phyloP scores from a whole-genome alignment of 2,888 invertebrate genomes.

The Cerastis leucographa region DNA sequence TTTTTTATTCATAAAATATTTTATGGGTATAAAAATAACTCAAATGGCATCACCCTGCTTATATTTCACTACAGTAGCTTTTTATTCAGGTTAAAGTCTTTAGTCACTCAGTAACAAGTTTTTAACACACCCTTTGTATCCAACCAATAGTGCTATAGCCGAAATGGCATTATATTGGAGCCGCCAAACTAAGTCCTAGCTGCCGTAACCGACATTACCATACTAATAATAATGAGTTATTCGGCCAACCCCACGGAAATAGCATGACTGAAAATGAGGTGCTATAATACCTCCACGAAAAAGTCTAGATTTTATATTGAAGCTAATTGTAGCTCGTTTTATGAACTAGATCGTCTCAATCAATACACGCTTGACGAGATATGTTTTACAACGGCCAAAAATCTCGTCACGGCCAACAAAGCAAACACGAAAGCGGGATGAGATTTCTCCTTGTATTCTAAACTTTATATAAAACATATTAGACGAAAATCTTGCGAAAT shows the following conservation, averaged over 20 bases:
- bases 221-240: constrained; percentile 62
- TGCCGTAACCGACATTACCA: constrained; percentile 60
- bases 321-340: constrained; percentile 21
- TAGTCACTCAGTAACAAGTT: not conserved
- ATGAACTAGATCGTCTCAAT: constrained; percentile 28
- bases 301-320: constrained; percentile 31
- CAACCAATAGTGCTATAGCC: constrained; percentile 27
- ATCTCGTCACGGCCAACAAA: not conserved
- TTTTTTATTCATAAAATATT: not conserved
- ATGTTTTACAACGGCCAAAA: not conserved
- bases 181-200: constrained; percentile 36
- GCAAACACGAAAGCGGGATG: not conserved
- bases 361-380: not conserved
- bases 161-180: constrained; percentile 46
- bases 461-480: constrained; percentile 27
- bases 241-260: constrained; percentile 51
- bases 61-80: not conserved
- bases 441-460: constrained; percentile 7
- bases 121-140: not conserved
- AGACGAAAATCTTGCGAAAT: constrained; percentile 21
- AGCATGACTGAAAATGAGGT: constrained; percentile 61
- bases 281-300: constrained; percentile 50
- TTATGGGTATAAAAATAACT: not conserved
- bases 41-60: not conserved
- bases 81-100: not conserved